Evolutionary conservation across 2,888 invertebrate genomes (phyloP), one percentile per base, ranked within the genome.

Genomic region (Acanthoscelides obtectus): DNA sequence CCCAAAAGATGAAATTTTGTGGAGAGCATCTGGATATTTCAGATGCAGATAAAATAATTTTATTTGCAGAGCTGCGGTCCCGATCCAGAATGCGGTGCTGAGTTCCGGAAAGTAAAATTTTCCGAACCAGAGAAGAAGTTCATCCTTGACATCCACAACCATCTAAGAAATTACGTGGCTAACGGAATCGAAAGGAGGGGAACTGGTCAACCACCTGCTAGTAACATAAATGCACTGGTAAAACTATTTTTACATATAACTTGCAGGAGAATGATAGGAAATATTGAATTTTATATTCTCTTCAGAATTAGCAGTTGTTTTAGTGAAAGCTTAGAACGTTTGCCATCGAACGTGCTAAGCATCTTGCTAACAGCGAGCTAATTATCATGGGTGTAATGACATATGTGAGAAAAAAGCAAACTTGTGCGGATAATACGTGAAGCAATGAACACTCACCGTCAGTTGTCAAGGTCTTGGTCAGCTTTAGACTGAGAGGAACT

Each of bases 161-260:
- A 80, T 67, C 77, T 83, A 17, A 79, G 85, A 71, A 84, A 85
- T 73, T 81, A 81, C 68, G 83, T 85, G 0, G 82, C 83, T 17
- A 75, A 80, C 12, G 85, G 85, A 1, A 79, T 81, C 64, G 84
- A 85, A 75, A 79, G 72, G 19, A 79, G 83, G 71, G 81, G 81
- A 25, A 70, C 75, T 5, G 84, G 84, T 77, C 84, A 84, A n/a
- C 68, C 80, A 12, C 45, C 45, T 45, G 85, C 85, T 19, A 76
- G 80, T 22, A 84, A 84, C 74, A 85, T 85, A 83, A 79, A 78
- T 64, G 76, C 79, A 21, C 75, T 85, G 81, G 85, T 85, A 79
- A 79, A n/a, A n/a, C n/a, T n/a, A n/a, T n/a, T n/a, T n/a, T n/a
- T n/a, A n/a, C n/a, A n/a, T n/a, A n/a, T n/a, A n/a, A n/a, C n/a